phyloP scores from a whole-genome alignment of 2,888 invertebrate species.

The Corbicula japonica region DNA sequence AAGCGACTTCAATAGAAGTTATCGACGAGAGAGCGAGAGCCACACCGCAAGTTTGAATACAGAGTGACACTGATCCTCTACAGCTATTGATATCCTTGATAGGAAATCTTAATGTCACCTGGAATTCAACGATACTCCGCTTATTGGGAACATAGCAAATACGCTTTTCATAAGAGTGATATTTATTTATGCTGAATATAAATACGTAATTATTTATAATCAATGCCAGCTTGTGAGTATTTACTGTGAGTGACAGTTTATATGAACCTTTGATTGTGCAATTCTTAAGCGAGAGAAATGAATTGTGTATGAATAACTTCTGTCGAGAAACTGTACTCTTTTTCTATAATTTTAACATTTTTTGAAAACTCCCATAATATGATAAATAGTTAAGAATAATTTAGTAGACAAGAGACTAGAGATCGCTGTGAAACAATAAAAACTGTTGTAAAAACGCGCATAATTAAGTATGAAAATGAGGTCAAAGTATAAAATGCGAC shows the following conservation, averaged over 20 bases:
- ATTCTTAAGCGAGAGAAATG: constrained; percentile 22
- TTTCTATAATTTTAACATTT: constrained; percentile 10
- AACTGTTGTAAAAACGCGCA: constrained; percentile 49
- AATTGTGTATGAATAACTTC: constrained; percentile 3
- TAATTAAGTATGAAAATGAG: constrained; percentile 49
- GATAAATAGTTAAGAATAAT: constrained; percentile 46
- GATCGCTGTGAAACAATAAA: constrained; percentile 47
- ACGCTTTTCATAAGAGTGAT: constrained; percentile 4
- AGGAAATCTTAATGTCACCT: constrained; percentile 18
- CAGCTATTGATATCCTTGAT: constrained; percentile 35
- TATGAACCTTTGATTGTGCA: constrained; percentile 27
- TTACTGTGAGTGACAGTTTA: constrained; percentile 22
- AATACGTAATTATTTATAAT: constrained; percentile 8
- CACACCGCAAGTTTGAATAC: constrained; percentile 40
- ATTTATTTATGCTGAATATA: constrained; percentile 5
- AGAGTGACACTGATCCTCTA: constrained; percentile 42
- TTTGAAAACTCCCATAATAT: constrained; percentile 26
- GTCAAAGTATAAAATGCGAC: constrained; percentile 33
- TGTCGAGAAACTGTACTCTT: constrained; percentile 13
- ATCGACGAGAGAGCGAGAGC: constrained; percentile 24
- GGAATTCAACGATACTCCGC: constrained; percentile 13
- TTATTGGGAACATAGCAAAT: constrained; percentile 10
- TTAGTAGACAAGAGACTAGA: constrained; percentile 22
- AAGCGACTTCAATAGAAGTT: constrained; percentile 43
- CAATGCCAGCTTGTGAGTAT: background rate